phyloP scores from a whole-genome alignment of 2,113 vertebrate species.

The Bungarus multicinctus region DNA sequence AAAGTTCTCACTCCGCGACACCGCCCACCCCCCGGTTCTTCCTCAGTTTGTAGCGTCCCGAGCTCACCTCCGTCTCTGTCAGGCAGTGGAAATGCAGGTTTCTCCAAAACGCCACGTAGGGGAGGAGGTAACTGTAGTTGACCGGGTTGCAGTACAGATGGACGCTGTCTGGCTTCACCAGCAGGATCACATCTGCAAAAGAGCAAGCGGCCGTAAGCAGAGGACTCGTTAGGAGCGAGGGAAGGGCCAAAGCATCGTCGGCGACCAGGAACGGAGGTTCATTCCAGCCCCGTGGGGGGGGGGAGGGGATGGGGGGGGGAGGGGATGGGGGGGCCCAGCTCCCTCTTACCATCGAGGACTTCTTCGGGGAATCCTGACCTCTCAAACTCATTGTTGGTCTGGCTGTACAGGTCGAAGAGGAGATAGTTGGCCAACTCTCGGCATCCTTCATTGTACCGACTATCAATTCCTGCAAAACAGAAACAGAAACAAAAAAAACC shows the following conservation, averaged over 20 bases:
- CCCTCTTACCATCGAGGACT: conserved; percentile 86
- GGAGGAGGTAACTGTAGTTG: conserved; percentile 88
- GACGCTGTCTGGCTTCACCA: conserved; percentile 90
- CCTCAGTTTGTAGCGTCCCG: not conserved
- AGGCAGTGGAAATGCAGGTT: conserved; percentile 96
- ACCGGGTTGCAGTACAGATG: conserved; percentile 97
- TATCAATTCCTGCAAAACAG: conserved; percentile 92
- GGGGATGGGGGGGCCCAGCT: too few species aligned
- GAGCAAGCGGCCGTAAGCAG: conserved; percentile 18
- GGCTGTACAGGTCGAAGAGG: conserved; percentile 89
- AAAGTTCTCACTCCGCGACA: not conserved
- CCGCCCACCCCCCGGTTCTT: conserved; percentile 5
- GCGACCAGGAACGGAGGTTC: not conserved
- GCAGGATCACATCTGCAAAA: conserved; percentile 87
- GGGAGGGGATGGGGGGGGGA: too few species aligned
- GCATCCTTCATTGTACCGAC: conserved; percentile 94
- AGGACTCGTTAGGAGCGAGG: too few species aligned
- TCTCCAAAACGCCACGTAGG: conserved; percentile 91
- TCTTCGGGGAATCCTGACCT: conserved; percentile 89
- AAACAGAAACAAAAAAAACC: not conserved
- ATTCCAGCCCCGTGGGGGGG: too few species aligned
- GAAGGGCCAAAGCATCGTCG: not conserved
- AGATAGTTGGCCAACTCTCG: conserved; percentile 92
- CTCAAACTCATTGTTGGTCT: conserved; percentile 77
- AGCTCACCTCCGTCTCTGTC: conserved; percentile 87